Evolutionary conservation across 2,797 vertebrate genomes (phyloP).

Genomic region (Scarus forsteni): DNA sequence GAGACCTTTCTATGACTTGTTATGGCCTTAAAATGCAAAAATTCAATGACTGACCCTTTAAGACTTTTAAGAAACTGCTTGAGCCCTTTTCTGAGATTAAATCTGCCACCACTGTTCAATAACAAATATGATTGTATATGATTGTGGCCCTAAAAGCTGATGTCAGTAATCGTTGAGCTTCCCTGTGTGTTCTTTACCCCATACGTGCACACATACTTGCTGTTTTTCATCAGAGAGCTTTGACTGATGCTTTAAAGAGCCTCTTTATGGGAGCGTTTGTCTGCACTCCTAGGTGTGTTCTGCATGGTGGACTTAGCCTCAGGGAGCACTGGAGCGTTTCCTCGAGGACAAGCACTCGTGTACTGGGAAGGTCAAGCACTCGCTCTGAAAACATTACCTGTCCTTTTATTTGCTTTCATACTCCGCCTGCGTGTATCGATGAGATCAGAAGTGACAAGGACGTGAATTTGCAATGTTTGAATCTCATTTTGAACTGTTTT

Average conservation of each 20-base stretch:
- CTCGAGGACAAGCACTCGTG: constrained; percentile 44
- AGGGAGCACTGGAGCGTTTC: constrained; percentile 28
- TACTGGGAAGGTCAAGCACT: constrained; percentile 67
- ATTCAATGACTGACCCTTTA: too few relatives aligned
- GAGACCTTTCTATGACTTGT: too few relatives aligned
- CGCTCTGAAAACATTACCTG: constrained; percentile 61
- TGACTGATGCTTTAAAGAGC: constrained; percentile 47
- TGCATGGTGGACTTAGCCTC: constrained; percentile 36
- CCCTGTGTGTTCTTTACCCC: background rate
- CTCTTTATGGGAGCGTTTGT: constrained; percentile 42
- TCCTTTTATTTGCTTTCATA: constrained; percentile 58
- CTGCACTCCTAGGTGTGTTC: constrained; percentile 3
- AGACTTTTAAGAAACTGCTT: too few relatives aligned
- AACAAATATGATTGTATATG: too few relatives aligned
- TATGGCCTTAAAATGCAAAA: too few relatives aligned
- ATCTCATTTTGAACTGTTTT: constrained; percentile 60
- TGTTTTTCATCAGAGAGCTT: background rate
- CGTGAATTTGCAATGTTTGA: constrained; percentile 54
- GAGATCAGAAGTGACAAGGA: constrained; percentile 72
- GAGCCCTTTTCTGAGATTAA: too few relatives aligned
- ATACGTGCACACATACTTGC: background rate
- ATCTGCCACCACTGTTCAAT: too few relatives aligned
- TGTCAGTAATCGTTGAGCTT: constrained; percentile 24
- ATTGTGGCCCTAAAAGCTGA: too few relatives aligned
- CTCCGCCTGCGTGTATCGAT: constrained; percentile 26